Conservation (phyloP, 2,797 vertebrate genomes). For the Melanotaenia trifasciata region DNA sequence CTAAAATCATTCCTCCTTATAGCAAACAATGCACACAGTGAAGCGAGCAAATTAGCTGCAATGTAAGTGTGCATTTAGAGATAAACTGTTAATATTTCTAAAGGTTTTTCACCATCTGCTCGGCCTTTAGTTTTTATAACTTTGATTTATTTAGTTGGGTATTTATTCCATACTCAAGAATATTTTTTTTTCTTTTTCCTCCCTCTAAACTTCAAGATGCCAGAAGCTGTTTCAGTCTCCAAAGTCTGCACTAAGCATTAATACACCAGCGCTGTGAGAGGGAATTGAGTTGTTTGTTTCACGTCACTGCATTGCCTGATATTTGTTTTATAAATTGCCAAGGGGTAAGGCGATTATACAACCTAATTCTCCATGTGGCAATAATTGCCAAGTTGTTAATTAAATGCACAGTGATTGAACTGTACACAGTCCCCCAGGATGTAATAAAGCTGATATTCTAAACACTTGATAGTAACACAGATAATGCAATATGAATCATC, state of each 20-base stretch:
- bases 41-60: constrained; percentile 17
- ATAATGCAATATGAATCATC: constrained; percentile 61
- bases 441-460: constrained; percentile 70
- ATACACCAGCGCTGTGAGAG: constrained; percentile 54
- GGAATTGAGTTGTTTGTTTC: constrained; percentile 72
- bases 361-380: constrained; percentile 77
- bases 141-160: constrained; percentile 28
- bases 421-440: constrained; percentile 65
- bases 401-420: constrained; percentile 76
- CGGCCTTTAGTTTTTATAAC: constrained; percentile 27
- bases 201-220: constrained; percentile 46
- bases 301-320: constrained; percentile 71
- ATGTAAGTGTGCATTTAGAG: constrained; percentile 11
- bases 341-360: constrained; percentile 78
- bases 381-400: constrained; percentile 84
- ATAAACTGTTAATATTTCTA: constrained; percentile 7
- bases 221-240: constrained; percentile 57
- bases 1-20: constrained; percentile 35
- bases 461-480: constrained; percentile 73
- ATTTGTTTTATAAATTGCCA: constrained; percentile 80
- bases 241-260: constrained; percentile 43
- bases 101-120: constrained; percentile 25
- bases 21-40: constrained; percentile 21
- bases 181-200: constrained; percentile 17
- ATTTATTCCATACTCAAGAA: constrained; percentile 36